Evolutionary conservation across 2,113 vertebrate species (phyloP).

Genomic region (Semicossyphus pulcher): DNA sequence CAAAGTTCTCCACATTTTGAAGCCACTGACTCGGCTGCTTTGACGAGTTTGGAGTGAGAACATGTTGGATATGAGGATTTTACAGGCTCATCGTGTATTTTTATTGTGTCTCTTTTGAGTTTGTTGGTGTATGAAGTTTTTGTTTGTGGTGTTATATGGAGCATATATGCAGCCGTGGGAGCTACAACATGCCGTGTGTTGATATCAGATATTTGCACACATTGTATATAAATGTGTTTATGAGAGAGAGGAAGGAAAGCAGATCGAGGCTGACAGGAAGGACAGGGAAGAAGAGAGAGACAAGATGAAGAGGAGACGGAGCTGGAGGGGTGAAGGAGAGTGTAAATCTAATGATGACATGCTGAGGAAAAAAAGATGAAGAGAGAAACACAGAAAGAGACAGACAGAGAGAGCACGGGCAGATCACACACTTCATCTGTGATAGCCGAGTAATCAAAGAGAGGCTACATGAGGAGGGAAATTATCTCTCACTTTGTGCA

Average conservation of each 20-base stretch:
- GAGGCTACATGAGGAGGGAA: slow-evolving; percentile 17
- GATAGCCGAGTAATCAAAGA: slow-evolving; percentile 46
- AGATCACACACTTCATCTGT: slow-evolving; percentile 20
- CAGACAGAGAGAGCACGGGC: slow-evolving; percentile 1
- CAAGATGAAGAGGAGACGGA: slow-evolving; percentile 3
- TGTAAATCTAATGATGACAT: slow-evolving; percentile 35
- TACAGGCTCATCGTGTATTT: slow-evolving; percentile 14
- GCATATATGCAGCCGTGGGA: slow-evolving; percentile 3
- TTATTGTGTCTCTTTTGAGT: slow-evolving; percentile 22
- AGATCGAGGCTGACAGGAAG: neutral
- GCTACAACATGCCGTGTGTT: neutral
- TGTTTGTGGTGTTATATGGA: neutral
- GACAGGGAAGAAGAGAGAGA: neutral
- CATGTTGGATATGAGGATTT: neutral
- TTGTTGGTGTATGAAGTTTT: slow-evolving; percentile 8
- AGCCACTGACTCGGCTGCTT: no score
- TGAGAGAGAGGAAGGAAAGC: neutral
- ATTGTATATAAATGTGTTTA: neutral
- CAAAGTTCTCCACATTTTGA: no score
- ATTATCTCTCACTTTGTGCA: slow-evolving; percentile 20
- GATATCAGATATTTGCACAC: neutral
- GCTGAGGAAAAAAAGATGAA: slow-evolving; percentile 2
- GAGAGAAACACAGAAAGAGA: neutral
- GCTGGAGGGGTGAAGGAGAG: slow-evolving; percentile 27
- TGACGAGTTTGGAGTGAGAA: no score